A percentile compares a stretch with the other conserved stretches of the same genome.
Evolutionary conservation across 2,797 vertebrate genomes (phyloP).

Genomic region (Sternotherus odoratus): DNA sequence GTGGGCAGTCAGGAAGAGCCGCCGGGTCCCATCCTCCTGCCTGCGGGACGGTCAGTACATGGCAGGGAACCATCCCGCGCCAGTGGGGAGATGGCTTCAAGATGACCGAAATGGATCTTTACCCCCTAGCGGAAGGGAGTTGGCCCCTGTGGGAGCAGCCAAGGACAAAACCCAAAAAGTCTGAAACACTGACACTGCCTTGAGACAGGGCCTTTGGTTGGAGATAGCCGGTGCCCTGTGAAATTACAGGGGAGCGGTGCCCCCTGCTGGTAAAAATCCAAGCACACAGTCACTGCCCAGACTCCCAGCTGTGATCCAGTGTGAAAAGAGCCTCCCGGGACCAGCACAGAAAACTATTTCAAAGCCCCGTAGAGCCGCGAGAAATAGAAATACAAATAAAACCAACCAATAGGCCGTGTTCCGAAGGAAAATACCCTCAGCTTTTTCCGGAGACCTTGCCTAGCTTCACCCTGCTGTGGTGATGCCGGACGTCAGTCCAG

Average conservation of each 20-base stretch:
- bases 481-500: not conserved
- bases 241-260: not conserved
- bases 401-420: not conserved
- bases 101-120: not conserved
- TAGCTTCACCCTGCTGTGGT: not conserved
- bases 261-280: not conserved
- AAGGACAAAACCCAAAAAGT: not conserved
- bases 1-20: too few relatives aligned
- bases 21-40: too few relatives aligned
- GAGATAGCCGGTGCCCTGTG: not conserved
- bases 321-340: not conserved
- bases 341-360: not conserved
- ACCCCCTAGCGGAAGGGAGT: not conserved
- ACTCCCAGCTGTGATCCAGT: not conserved
- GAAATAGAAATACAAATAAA: not conserved
- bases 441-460: not conserved
- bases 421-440: too few relatives aligned
- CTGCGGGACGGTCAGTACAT: too few relatives aligned
- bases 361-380: not conserved
- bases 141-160: not conserved
- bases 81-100: too few relatives aligned
- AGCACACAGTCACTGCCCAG: not conserved
- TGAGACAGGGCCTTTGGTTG: not conserved
- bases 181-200: not conserved
- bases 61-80: too few relatives aligned